Conservation (phyloP, 2,888 invertebrate genomes). For the Endotricha flammealis region DNA sequence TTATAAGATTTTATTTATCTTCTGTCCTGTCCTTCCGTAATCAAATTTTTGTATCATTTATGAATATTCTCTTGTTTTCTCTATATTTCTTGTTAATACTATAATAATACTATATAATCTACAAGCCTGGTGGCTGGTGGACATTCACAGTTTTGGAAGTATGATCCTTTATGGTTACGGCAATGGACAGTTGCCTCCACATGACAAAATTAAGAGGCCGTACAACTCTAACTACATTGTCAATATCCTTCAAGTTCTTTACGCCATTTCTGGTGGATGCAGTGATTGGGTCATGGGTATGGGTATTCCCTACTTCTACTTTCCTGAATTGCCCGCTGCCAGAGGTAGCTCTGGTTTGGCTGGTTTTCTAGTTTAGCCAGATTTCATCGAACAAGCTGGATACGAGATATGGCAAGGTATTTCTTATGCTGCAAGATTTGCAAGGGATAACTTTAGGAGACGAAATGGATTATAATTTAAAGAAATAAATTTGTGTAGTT, state of each 20-base stretch:
- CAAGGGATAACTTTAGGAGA: conserved; percentile 21
- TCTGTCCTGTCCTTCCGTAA: no score
- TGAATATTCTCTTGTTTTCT: no score
- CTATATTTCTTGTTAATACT: no score
- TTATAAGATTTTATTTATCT: no score
- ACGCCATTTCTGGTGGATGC: conserved; percentile 80
- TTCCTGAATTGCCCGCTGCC: conserved; percentile 78
- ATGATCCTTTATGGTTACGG: conserved; percentile 69
- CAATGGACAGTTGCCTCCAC: conserved; percentile 62
- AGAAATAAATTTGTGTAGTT: no score
- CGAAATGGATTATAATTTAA: conserved; percentile 1
- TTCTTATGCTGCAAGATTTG: conserved; percentile 62
- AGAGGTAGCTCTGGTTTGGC: conserved; percentile 45
- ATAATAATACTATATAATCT: no score
- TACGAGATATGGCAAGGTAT: conserved; percentile 80
- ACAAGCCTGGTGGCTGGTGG: no score
- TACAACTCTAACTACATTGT: conserved; percentile 61
- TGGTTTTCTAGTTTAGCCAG: conserved; percentile 78
- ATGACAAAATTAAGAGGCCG: conserved; percentile 63
- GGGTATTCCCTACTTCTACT: conserved; percentile 75
- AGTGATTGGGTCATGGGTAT: conserved; percentile 79
- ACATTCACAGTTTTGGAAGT: conserved; percentile 86
- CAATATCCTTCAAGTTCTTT: conserved; percentile 63
- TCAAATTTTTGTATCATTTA: no score
- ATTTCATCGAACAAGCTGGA: conserved; percentile 76